Base-by-base conservation (phyloP, 2,888 invertebrate species). In the Dichetophora obliterata region DNA sequence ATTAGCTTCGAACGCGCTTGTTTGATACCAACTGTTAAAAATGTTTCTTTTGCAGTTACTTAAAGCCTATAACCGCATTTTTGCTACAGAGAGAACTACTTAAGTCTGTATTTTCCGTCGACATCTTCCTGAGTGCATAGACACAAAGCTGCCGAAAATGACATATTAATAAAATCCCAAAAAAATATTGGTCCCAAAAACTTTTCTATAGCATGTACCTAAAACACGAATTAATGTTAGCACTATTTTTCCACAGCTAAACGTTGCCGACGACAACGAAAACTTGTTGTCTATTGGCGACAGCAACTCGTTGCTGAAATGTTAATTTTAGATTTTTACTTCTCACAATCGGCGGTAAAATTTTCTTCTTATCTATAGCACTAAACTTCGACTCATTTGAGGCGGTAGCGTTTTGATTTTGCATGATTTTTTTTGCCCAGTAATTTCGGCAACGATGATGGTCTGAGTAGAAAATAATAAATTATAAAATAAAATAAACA, bases 271-370 rank as follows among this genome's bases (percentile, higher is more conserved):
- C 19, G 68, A 31, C 14, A 3, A 16, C 34, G 16, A 57, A 27
- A 11, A 34, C 31, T 75, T 52, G 75, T 61, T 78, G 71, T 72
- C 50, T 63, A 22, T 50, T 31, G 72, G 68, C 66, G 43, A 72
- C 50, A 50, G 77, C 74, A 61, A 73, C 76, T 80, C 76, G 75
- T 74, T 80, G 78, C 80, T 80, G 77, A 69, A 78, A 75, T 77
- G 79, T 81, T 82, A 81, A 78, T 79, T 79, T 79, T 82, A 81
- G 81, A 81, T 70, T 31, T 76, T 52, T 54, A 54, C 19, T 19
- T 69, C 72, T 77, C 75, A 43, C 61, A 27, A 66, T n/a, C 24
- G 14, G 11, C 52, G n/a, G 54, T 22, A 24, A 16, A 31, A 4
- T 63, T n/a, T 31, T 50, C 59, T 65, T 61, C 48, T 63, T 48